Evolutionary conservation across 1,140 invertebrate genomes (phyloP), one percentile per base, ranked within the genome.

Genomic region (Macrobrachium rosenbergii): DNA sequence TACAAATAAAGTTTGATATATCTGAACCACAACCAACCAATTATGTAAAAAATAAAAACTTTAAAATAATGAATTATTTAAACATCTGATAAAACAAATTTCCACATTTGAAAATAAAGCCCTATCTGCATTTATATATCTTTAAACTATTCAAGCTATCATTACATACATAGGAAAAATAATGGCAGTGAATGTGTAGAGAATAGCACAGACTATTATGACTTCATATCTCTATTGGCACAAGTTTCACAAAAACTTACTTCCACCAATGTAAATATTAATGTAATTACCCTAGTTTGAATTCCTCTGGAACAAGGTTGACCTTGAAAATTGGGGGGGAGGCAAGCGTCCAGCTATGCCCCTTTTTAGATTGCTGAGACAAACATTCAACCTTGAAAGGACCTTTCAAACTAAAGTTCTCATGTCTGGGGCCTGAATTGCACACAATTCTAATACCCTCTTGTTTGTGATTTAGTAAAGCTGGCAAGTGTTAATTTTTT

Each of bases 171-270:
- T 81, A 64, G 64, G 79, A 43, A 81, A 81, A 81, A 81, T 64
- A 81, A 81, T 81, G 79, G 79, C 79, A 81, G 79, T 81, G 79
- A 81, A 67, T 28, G 64, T 81, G 79, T 12, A 81, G 79, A 81
- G 79, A 81, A 81, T 21, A 81, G 79, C 62, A 28, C 45, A 67
- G 17, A 81, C 79, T 80, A 58, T 77, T 5, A 77, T 16, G 59
- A 21, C 23, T 80, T 60, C 37, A 19, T 63, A 52, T 80, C 59
- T 77, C 37, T 63, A 80, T 80, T 80, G 78, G 78, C 78, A 80
- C 78, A 80, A 80, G 43, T 62, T 63, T 28, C 58, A 63, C 37
- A 62, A 17, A 28, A 17, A 63, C 14, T 19, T n/a, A 67, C 60
- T n/a, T 67, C 63, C 28, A 67, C 43, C 62, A 60, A 45, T 67